Evolutionary conservation across 2,113 vertebrate species (phyloP), one percentile per base, ranked within the genome.

Genomic region (Cebus imitator): DNA sequence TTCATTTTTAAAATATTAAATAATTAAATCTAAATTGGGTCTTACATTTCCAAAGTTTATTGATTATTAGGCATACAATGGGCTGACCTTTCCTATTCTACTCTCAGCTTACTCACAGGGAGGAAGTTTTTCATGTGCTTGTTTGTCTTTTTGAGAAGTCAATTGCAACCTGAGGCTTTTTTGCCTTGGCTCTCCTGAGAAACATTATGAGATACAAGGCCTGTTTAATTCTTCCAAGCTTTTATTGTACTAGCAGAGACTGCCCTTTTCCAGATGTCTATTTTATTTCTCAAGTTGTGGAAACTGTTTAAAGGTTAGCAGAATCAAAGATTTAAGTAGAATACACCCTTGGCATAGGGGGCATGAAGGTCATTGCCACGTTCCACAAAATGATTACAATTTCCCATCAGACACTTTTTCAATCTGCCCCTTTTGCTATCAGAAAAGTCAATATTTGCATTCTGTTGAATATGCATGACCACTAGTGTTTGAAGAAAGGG

Each of bases 401-500:
- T 95, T 98, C 96, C 94, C 96, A 97, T 97, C 97, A 98, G 98
- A 97, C 48, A 87, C 87, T 3, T 98, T 75, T 98, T 97, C 95
- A 98, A 95, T 98, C 96, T 98, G 97, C 98, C 98, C 80, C 93
- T 91, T 95, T 97, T 98, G 97, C 90, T 97, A 97, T 97, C 96
- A 98, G 98, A 99, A 99, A 99, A 99, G 98, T 98, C 98, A 99
- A 98, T 99, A 99, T 99, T 99, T 99, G 98, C 99, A 99, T 99
- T 98, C 92, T 97, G 90, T 97, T 99, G 98, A 99, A 99, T 99
- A 99, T 99, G 98, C 98, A 99, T 99, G 84, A 92, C 90, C 94
- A 94, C 73, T 78, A 96, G 93, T 98, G 93, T 98, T 98, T 98
- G 96, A 97, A 43, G 97, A 97, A 98, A 98, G 96, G 97, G 93